Conservation (phyloP, 2,113 vertebrate genomes). For the Dromaius novaehollandiae region DNA sequence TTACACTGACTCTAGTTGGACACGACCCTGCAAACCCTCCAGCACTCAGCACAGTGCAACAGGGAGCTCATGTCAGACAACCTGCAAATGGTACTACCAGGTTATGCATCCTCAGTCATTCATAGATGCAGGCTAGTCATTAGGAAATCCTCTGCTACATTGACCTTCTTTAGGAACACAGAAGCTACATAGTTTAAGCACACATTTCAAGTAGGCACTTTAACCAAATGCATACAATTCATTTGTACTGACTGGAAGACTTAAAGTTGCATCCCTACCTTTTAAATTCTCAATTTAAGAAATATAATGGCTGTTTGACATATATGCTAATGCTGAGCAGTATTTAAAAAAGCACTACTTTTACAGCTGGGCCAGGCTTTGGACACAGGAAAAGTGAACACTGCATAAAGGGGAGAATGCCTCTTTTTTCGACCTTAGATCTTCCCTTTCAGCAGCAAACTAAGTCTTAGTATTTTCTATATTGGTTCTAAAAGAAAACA, state of each 20-base stretch:
- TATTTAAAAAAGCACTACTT: neutral
- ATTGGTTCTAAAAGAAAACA: neutral
- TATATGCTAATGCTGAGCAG: neutral
- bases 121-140: neutral
- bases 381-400: neutral
- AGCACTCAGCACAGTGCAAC: neutral
- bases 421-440: neutral
- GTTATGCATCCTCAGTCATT: neutral
- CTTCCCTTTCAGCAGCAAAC: neutral
- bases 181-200: neutral
- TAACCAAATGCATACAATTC: neutral
- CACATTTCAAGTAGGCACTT: neutral
- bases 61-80: neutral
- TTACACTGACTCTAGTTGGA: neutral
- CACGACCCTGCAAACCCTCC: neutral
- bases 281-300: neutral
- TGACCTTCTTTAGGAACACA: neutral
- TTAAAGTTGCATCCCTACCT: neutral
- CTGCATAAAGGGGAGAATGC: neutral
- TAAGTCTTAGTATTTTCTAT: neutral
- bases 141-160: neutral
- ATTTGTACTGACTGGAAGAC: neutral
- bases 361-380: neutral
- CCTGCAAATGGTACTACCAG: neutral
- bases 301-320: neutral